Conservation (phyloP, 2,888 invertebrate genomes). For the Ethmia dodecea region DNA sequence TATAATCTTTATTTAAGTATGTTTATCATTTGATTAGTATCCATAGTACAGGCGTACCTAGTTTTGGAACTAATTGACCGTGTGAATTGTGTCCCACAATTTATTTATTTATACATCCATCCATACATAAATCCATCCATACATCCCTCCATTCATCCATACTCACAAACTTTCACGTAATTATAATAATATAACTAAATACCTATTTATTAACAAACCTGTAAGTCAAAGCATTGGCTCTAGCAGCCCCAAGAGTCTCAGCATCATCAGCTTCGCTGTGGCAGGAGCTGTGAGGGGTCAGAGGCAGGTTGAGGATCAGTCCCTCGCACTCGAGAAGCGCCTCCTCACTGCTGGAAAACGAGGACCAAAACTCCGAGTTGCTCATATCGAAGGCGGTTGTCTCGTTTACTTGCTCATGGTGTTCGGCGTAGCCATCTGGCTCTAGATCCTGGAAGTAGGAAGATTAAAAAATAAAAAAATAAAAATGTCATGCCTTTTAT, state of each 20-base stretch:
- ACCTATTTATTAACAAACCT: conserved; percentile 45
- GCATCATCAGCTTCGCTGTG: conserved; percentile 43
- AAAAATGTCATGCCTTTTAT: too few species aligned
- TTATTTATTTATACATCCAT: too few species aligned
- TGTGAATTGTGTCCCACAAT: too few species aligned
- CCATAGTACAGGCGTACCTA: too few species aligned
- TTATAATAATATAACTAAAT: background rate
- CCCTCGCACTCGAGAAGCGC: conserved; percentile 85
- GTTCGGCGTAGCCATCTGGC: conserved; percentile 81
- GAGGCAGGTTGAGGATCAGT: conserved; percentile 82
- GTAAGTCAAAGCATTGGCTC: conserved; percentile 81
- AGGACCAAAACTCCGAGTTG: conserved; percentile 88
- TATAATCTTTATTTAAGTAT: too few species aligned
- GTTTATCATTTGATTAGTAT: too few species aligned
- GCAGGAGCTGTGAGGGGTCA: conserved; percentile 81
- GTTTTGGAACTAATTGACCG: too few species aligned
- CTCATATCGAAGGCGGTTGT: conserved; percentile 83
- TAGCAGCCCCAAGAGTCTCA: conserved; percentile 69
- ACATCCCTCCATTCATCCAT: background rate
- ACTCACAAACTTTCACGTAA: background rate
- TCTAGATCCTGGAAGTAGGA: conserved; percentile 61
- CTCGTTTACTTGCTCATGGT: conserved; percentile 80
- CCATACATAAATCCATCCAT: too few species aligned
- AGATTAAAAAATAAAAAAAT: too few species aligned
- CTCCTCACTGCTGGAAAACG: conserved; percentile 89